Conservation (phyloP, 2,888 invertebrate genomes). For the Diarsia mendica region DNA sequence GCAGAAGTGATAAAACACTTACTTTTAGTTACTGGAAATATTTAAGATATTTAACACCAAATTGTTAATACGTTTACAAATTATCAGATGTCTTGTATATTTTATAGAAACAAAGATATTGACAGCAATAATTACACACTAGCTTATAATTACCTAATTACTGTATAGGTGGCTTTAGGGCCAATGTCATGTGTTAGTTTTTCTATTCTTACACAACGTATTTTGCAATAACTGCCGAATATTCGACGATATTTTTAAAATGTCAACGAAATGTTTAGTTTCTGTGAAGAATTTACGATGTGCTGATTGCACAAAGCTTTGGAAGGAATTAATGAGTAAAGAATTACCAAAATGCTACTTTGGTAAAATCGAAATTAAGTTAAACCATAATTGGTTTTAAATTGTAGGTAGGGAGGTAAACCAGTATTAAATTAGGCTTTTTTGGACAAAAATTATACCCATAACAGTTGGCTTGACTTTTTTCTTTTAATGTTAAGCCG, state of each 20-base stretch:
- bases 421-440: neutral
- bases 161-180: slow-evolving; percentile 38
- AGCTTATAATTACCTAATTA: slow-evolving; percentile 52
- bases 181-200: slow-evolving; percentile 57
- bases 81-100: neutral
- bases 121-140: slow-evolving; percentile 48
- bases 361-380: slow-evolving; percentile 1
- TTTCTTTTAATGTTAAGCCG: neutral
- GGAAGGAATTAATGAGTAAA: neutral
- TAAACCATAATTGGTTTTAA: slow-evolving; percentile 5
- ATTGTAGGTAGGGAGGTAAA: slow-evolving; percentile 29
- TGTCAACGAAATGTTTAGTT: neutral
- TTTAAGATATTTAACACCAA: neutral
- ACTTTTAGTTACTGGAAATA: neutral
- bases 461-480: neutral
- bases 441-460: slow-evolving; percentile 1
- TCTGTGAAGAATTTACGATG: neutral
- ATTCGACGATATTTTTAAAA: slow-evolving; percentile 6
- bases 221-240: neutral
- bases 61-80: neutral
- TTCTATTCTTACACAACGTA: slow-evolving; percentile 30
- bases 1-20: neutral
- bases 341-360: slow-evolving; percentile 16
- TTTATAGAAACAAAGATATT: slow-evolving; percentile 28
- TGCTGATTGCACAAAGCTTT: neutral